Evolutionary conservation across 1,140 invertebrate genomes (phyloP).

Genomic region (Centruroides vittatus): DNA sequence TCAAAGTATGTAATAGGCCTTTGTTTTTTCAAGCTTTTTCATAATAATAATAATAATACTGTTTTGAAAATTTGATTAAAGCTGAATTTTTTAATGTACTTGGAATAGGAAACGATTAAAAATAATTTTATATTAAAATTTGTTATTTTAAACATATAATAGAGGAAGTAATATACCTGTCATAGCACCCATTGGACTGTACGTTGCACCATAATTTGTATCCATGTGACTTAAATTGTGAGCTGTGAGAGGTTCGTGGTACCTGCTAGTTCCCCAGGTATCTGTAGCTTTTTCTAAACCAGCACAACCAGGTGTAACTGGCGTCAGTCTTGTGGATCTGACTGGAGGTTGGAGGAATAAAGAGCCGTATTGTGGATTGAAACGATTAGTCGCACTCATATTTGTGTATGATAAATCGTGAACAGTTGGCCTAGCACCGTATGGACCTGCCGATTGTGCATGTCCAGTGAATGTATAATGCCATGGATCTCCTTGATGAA

Average conservation of each 20-base stretch:
- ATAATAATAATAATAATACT: too few species aligned
- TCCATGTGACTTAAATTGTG: conserved; percentile 14
- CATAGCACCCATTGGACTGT: conserved; percentile 21
- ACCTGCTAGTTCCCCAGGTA: conserved; percentile 14
- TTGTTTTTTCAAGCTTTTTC: too few species aligned
- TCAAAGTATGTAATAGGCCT: too few species aligned
- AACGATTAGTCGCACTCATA: conserved; percentile 17
- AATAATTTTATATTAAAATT: too few species aligned
- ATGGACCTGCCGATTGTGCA: too few species aligned
- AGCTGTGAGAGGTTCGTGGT: conserved; percentile 18
- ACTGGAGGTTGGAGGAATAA: conserved; percentile 42
- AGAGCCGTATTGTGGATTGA: conserved; percentile 50
- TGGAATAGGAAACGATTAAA: too few species aligned
- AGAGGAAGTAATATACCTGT: conserved; percentile 9
- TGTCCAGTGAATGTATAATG: too few species aligned
- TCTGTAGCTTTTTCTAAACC: conserved; percentile 2
- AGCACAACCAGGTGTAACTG: conserved; percentile 10
- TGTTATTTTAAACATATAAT: too few species aligned
- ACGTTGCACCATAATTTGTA: conserved; percentile 24
- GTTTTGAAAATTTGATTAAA: too few species aligned
- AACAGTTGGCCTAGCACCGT: too few species aligned
- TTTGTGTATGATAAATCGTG: too few species aligned
- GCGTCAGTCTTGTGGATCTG: conserved; percentile 15
- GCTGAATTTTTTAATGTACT: too few species aligned
- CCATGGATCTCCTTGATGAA: conserved; percentile 21